These are phyloP conservation scores for Chloroclysta siterata DNA, from an alignment of 2,888 invertebrate species.

Conservation along the genomic window DNA sequence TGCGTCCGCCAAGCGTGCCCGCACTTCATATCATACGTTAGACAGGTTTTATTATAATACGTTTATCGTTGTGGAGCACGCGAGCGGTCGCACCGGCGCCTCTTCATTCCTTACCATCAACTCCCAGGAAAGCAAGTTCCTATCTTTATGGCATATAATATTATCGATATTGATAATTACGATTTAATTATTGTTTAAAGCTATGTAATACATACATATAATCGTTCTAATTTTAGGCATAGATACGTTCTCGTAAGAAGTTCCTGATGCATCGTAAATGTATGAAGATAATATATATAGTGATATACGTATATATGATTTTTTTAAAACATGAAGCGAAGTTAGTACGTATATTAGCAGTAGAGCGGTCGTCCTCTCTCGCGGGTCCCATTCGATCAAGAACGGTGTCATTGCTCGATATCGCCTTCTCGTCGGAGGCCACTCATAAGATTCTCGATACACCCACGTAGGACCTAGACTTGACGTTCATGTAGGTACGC, in stretches of 20 bases:
- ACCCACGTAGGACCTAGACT: slow-evolving; percentile 34
- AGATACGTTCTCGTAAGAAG: slow-evolving; percentile 86
- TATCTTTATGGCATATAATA: slow-evolving; percentile 86
- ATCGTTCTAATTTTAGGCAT: slow-evolving; percentile 86
- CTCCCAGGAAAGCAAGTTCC: slow-evolving; percentile 86
- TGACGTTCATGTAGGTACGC: slow-evolving; percentile 46
- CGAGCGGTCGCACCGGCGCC: slow-evolving; percentile 77
- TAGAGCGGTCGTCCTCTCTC: slow-evolving; percentile 82
- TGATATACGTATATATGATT: slow-evolving; percentile 85
- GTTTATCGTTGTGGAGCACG: slow-evolving; percentile 80
- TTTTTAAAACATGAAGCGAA: slow-evolving; percentile 83
- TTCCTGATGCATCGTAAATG: slow-evolving; percentile 85
- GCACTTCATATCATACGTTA: slow-evolving; percentile 84
- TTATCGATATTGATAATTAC: slow-evolving; percentile 86
- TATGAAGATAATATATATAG: slow-evolving; percentile 84
- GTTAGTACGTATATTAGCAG: slow-evolving; percentile 84
- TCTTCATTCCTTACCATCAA: slow-evolving; percentile 76
- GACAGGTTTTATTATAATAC: slow-evolving; percentile 83
- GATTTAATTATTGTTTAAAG: slow-evolving; percentile 86
- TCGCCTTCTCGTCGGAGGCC: slow-evolving; percentile 42
- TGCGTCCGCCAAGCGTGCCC: slow-evolving; percentile 68
- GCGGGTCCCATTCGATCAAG: slow-evolving; percentile 62
- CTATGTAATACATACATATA: slow-evolving; percentile 86
- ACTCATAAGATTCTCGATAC: slow-evolving; percentile 28
- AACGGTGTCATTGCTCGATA: slow-evolving; percentile 47